Conservation (phyloP, 2,113 vertebrate species). For the Myodes glareolus region DNA sequence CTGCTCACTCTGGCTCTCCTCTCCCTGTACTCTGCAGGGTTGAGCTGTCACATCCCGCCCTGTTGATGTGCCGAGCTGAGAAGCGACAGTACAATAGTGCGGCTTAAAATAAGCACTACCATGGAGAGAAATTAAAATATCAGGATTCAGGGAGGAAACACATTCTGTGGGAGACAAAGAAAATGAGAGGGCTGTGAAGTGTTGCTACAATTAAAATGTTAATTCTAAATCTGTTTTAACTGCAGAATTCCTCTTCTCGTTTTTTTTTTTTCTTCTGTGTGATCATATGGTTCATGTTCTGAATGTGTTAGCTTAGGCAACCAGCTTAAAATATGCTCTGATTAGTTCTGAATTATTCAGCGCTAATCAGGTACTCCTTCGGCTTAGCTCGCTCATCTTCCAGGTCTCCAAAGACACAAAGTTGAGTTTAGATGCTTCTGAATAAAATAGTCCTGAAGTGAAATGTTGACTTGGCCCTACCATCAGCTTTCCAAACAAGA, state of each 20-base stretch:
- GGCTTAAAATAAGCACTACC: slow-evolving; percentile 52
- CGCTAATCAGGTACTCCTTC: slow-evolving; percentile 47
- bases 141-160: not conserved
- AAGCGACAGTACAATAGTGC: not conserved
- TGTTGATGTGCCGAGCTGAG: not conserved
- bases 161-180: slow-evolving; percentile 59
- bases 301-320: slow-evolving; percentile 54
- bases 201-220: slow-evolving; percentile 65
- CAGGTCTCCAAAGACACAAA: slow-evolving; percentile 15
- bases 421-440: slow-evolving; percentile 43
- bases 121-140: not conserved
- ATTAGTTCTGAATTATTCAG: slow-evolving; percentile 76
- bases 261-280: slow-evolving; percentile 39
- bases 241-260: slow-evolving; percentile 24
- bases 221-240: slow-evolving; percentile 68
- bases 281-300: slow-evolving; percentile 48
- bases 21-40: not conserved
- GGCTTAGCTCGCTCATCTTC: slow-evolving; percentile 34
- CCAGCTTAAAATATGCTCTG: slow-evolving; percentile 70
- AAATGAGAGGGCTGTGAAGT: slow-evolving; percentile 53
- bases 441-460: slow-evolving; percentile 21
- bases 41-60: not conserved
- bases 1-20: not conserved
- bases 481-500: not conserved
- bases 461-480: not conserved